phyloP scores from a whole-genome alignment of 2,797 vertebrate genomes.

The Chromobotia macracanthus region DNA sequence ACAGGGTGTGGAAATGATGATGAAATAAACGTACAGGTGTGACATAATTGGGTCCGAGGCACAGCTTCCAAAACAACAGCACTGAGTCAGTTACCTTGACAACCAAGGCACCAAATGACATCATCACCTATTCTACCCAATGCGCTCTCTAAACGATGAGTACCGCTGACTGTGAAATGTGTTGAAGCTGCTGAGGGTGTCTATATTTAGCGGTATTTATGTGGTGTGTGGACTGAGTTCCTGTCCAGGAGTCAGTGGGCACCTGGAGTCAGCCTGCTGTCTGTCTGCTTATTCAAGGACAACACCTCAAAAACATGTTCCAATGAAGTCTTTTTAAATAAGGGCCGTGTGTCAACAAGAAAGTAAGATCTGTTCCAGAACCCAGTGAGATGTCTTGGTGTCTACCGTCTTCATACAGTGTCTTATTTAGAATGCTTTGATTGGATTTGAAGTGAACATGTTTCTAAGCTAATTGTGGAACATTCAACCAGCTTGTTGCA shows the following conservation, averaged over 20 bases:
- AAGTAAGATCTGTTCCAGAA: background rate
- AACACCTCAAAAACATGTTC: background rate
- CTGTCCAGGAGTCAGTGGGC: slow-evolving; percentile 7
- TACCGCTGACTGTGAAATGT: background rate
- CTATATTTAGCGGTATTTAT: slow-evolving; percentile 63
- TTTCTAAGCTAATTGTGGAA: too few species aligned
- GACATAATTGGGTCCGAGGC: background rate
- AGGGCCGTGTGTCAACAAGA: background rate
- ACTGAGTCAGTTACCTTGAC: background rate
- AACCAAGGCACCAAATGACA: background rate
- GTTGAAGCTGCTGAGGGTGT: background rate
- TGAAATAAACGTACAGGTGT: background rate
- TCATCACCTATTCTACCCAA: too few species aligned
- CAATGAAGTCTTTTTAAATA: background rate
- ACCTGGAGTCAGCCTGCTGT: background rate
- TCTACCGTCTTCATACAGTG: background rate
- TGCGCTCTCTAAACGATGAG: background rate
- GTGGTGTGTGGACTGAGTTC: slow-evolving; percentile 47
- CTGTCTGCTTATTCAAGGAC: background rate
- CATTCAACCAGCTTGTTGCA: background rate
- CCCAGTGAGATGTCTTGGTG: background rate
- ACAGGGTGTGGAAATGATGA: slow-evolving; percentile 4
- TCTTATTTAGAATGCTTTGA: background rate
- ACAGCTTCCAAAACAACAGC: background rate
- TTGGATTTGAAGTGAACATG: background rate